Evolutionary conservation across 2,888 invertebrate species (phyloP), one percentile per base, ranked within the genome.

Genomic region (Graphium colonna): DNA sequence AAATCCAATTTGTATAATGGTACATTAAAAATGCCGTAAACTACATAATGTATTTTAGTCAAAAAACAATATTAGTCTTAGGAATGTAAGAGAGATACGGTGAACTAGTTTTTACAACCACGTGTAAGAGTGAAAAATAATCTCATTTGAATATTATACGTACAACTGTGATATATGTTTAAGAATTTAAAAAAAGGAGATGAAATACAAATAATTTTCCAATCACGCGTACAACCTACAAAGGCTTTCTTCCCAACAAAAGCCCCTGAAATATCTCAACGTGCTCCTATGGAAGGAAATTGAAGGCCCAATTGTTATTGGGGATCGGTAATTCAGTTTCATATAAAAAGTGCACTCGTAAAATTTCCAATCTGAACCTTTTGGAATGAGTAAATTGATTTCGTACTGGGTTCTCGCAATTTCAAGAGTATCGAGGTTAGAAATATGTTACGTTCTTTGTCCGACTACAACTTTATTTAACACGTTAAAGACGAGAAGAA

Each of bases 291-390:
- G 12, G 36, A 2, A 18, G 33, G 17, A 45, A 45, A 45, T 18
- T 45, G 43, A 28, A 13, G 43, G 28, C 43, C 26, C 42, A 28
- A 43, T 43, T 28, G 26, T 43, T 28, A 21, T 43, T 43, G 43
- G 43, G 43, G 36, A 28, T 43, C 43, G 7, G 43, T 43, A 28
- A 43, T 43, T 43, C 13, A 43, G 28, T 43, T 43, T 43, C 13
- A 28, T 43, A 43, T 43, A 21, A 43, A 28, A 43, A 36, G 36
- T 36, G 36, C 41, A 41, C 17, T 41, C 41, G 41, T 41, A 41
- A 41, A 41, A 41, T 41, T 17, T 41, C 41, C 41, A 41, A 41
- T 41, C 21, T 13, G 36, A 36, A 36, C 36, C 36, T 36, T 36
- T 36, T 12, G 12, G 36, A 12, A 36, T n/a, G 36, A 12, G 36